Evolutionary conservation across 1,140 invertebrate species (phyloP).

Genomic region (Thereuonema tuberculata): DNA sequence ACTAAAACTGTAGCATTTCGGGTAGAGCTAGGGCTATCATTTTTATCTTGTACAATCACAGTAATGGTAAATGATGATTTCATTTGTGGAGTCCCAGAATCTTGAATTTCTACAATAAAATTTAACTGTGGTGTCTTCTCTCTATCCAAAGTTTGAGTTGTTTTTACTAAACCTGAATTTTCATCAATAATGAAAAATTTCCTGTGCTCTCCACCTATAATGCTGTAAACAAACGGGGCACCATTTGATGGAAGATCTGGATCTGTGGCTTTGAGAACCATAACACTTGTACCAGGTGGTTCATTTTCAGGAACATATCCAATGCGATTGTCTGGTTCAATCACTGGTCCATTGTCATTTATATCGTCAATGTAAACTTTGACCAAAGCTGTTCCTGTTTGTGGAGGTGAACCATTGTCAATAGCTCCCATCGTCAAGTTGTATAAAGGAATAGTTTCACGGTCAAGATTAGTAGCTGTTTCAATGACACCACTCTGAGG

Average conservation of each 20-base stretch:
- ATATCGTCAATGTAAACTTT: slow-evolving; percentile 64
- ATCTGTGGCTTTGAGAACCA: slow-evolving; percentile 71
- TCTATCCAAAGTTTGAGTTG: slow-evolving; percentile 62
- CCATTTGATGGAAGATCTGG: slow-evolving; percentile 82
- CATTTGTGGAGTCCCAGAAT: slow-evolving; percentile 71
- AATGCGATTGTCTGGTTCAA: slow-evolving; percentile 50
- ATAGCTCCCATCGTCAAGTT: slow-evolving; percentile 75
- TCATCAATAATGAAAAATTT: slow-evolving; percentile 60
- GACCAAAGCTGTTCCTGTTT: slow-evolving; percentile 72
- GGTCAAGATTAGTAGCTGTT: slow-evolving; percentile 49
- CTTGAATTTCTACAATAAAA: slow-evolving; percentile 67
- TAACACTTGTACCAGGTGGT: slow-evolving; percentile 63
- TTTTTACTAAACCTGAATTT: slow-evolving; percentile 61
- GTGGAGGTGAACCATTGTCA: slow-evolving; percentile 69
- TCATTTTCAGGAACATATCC: slow-evolving; percentile 79
- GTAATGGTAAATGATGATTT: slow-evolving; percentile 57
- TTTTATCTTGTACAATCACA: slow-evolving; percentile 70
- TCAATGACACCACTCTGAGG: slow-evolving; percentile 68
- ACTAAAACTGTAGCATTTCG: slow-evolving; percentile 68
- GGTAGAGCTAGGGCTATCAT: slow-evolving; percentile 76
- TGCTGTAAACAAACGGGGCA: slow-evolving; percentile 67
- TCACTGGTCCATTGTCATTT: slow-evolving; percentile 84
- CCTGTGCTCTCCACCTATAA: slow-evolving; percentile 61
- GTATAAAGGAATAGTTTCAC: slow-evolving; percentile 62
- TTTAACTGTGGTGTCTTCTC: slow-evolving; percentile 59